A percentile compares a stretch with the other conserved stretches of the same genome.
phyloP scores from a whole-genome alignment of 2,113 vertebrate species.

The Motacilla alba region DNA sequence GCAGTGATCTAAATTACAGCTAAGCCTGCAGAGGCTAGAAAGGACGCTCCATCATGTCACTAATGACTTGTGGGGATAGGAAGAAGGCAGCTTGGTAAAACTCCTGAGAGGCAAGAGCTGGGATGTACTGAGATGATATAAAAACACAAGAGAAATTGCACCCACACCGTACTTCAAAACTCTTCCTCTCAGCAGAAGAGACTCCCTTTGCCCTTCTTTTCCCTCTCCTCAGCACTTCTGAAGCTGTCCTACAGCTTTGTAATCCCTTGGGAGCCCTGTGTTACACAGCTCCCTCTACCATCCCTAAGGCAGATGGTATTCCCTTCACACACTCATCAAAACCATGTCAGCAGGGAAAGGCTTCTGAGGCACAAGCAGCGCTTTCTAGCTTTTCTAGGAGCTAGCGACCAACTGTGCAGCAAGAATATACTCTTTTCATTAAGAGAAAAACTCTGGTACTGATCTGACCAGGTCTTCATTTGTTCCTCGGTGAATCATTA shows the following conservation, averaged over 20 bases:
- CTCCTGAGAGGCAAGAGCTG: not conserved
- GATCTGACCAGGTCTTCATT: not conserved
- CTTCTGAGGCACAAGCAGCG: not conserved
- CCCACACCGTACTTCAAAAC: not conserved
- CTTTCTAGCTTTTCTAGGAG: not conserved
- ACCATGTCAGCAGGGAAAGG: slow-evolving; percentile 11
- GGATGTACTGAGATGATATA: not conserved
- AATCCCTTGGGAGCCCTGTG: not conserved
- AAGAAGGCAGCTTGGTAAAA: not conserved
- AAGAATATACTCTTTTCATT: slow-evolving; percentile 22
- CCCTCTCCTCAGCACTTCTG: not conserved
- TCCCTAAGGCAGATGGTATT: not conserved
- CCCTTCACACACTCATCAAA: slow-evolving; percentile 2
- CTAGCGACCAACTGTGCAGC: not conserved
- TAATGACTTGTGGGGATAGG: not conserved
- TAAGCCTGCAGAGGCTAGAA: not conserved
- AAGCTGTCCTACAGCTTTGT: not conserved
- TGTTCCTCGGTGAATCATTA: not conserved
- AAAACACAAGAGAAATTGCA: not conserved
- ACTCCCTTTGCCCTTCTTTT: not conserved
- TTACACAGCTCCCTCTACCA: not conserved
- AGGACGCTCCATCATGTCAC: not conserved
- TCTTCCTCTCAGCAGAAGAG: not conserved
- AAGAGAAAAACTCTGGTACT: not conserved
- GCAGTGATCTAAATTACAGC: not conserved